Percentiles rank a stretch among this genome's conserved stretches.
Evolutionary conservation across 2,113 vertebrate species (phyloP).

Genomic region (Chelonoidis abingdonii): DNA sequence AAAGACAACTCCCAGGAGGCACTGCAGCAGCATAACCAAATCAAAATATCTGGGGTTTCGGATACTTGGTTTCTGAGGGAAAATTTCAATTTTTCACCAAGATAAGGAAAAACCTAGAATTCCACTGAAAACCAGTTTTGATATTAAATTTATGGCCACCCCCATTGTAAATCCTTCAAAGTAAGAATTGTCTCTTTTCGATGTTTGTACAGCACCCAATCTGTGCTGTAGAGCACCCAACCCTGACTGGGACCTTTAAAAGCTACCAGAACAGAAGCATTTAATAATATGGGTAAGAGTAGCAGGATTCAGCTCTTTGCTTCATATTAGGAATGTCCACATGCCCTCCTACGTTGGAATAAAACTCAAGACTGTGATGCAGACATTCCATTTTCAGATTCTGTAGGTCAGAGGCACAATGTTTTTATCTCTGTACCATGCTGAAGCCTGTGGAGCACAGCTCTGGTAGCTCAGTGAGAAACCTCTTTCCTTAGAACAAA

Average conservation of each 20-base stretch:
- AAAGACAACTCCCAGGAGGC: background rate
- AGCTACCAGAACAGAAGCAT: conserved; percentile 4
- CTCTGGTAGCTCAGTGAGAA: background rate
- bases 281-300: background rate
- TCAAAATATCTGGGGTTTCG: background rate
- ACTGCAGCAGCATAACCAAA: background rate
- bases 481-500: background rate
- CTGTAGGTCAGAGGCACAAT: background rate
- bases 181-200: background rate
- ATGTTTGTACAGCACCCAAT: background rate
- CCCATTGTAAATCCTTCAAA: background rate
- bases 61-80: background rate
- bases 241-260: background rate
- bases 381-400: background rate
- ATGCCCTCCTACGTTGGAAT: background rate
- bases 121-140: background rate
- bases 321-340: background rate
- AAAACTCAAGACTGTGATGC: background rate
- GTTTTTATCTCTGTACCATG: background rate
- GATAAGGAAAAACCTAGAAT: background rate
- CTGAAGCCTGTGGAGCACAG: background rate
- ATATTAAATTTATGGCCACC: background rate
- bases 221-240: background rate
- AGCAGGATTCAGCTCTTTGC: background rate
- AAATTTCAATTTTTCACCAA: background rate